These are phyloP conservation scores for Cremastobaeus sp. DNA, from an alignment of 2,888 invertebrate genomes.

Conservation along the genomic window DNA sequence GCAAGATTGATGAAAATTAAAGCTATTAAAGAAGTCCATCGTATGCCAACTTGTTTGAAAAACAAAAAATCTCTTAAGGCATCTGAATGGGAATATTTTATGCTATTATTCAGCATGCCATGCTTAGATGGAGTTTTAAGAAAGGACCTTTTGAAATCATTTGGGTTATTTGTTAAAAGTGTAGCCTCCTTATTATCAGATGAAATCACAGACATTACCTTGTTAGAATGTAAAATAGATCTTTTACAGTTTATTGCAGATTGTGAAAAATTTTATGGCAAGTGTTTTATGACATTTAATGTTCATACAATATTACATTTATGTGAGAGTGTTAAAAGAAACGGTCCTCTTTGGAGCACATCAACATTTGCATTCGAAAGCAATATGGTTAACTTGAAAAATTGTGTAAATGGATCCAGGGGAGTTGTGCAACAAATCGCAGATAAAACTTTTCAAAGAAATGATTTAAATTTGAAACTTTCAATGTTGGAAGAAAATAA, in stretches of 20 bases:
- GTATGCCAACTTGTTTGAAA: not conserved
- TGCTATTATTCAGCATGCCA: conserved; percentile 2
- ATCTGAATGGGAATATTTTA: not conserved
- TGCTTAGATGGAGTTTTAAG: not conserved
- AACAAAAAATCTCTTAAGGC: conserved; percentile 1
- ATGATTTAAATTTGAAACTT: not conserved
- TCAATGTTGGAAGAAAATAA: no score
- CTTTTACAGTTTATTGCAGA: conserved; percentile 36
- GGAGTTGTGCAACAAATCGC: conserved; percentile 26
- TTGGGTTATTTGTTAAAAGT: conserved; percentile 13
- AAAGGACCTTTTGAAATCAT: not conserved
- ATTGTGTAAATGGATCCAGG: conserved; percentile 29
- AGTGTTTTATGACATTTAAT: conserved; percentile 50
- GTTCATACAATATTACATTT: conserved; percentile 44
- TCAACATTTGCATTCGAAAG: conserved; percentile 57
- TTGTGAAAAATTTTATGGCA: conserved; percentile 40
- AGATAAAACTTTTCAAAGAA: not conserved
- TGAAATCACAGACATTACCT: no score
- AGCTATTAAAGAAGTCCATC: not conserved
- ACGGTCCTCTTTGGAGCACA: conserved; percentile 53
- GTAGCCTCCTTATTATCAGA: conserved; percentile 17
- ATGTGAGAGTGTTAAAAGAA: conserved; percentile 28
- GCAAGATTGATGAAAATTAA: not conserved
- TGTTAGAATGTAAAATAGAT: conserved; percentile 41
- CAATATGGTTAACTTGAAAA: conserved; percentile 20